A percentile compares a stretch with the other conserved stretches of the same genome.
These are phyloP conservation scores for Catharus minimus DNA, from an alignment of 2,113 vertebrate species.

Conservation along the genomic window DNA sequence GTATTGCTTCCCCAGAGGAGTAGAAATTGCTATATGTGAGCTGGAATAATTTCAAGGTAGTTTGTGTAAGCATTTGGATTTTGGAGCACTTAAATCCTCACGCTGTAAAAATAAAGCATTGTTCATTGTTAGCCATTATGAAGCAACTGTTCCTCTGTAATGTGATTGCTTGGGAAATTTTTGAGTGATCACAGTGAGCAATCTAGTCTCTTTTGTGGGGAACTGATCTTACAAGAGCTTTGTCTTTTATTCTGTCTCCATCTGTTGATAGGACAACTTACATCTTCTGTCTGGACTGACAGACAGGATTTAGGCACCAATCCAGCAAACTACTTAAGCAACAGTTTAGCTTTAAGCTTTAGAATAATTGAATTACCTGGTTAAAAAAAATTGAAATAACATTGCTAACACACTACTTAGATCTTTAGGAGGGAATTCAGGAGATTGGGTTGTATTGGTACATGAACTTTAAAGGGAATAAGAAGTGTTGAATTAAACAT, in stretches of 20 bases:
- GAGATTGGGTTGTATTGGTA: neutral
- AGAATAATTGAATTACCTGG: conserved; percentile 2
- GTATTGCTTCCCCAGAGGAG: neutral
- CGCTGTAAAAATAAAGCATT: conserved; percentile 1
- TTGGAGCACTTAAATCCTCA: neutral
- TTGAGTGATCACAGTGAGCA: conserved; percentile 13
- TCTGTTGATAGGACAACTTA: conserved; percentile 45
- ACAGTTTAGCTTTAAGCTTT: conserved; percentile 20
- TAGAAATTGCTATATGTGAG: neutral
- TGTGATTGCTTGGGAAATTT: conserved; percentile 31
- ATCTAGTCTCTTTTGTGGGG: neutral
- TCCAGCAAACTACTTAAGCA: conserved; percentile 39
- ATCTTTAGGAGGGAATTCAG: neutral
- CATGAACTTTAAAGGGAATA: neutral
- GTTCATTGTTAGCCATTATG: neutral
- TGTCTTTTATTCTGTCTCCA: conserved; percentile 51
- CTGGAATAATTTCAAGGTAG: neutral
- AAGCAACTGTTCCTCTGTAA: conserved; percentile 9
- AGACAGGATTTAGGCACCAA: conserved; percentile 41
- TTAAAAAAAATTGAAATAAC: neutral
- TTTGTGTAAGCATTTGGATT: neutral
- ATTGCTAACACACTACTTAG: neutral
- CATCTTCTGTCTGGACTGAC: conserved; percentile 39
- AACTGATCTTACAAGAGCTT: conserved; percentile 4
- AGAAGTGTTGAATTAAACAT: neutral